Percentiles rank a stretch among this genome's conserved stretches.
Evolutionary conservation across 2,888 invertebrate species (phyloP).

Genomic region (Mellilla xanthometata): DNA sequence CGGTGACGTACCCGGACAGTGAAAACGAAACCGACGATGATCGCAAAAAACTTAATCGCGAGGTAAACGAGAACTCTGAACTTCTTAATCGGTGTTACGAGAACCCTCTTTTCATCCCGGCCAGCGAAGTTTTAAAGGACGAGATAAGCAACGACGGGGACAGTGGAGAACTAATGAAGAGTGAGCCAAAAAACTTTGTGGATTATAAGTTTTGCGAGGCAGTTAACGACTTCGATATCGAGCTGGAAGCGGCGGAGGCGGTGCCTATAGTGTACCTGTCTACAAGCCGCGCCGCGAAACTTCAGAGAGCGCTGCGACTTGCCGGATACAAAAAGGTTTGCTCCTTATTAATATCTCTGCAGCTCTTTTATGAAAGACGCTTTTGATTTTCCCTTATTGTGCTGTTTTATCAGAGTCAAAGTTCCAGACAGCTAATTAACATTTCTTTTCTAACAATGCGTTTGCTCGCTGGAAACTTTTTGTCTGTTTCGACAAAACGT

Average conservation of each 20-base stretch:
- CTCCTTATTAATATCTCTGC: constrained; percentile 33
- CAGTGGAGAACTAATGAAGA: constrained; percentile 65
- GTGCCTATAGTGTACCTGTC: constrained; percentile 77
- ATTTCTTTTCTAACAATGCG: constrained; percentile 36
- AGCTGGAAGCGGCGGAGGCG: constrained; percentile 65
- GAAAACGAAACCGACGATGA: constrained; percentile 48
- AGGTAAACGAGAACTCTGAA: constrained; percentile 44
- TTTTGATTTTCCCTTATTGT: constrained; percentile 35
- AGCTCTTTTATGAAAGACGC: constrained; percentile 33
- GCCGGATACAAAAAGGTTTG: constrained; percentile 82
- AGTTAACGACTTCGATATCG: constrained; percentile 74
- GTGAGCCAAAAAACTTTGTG: constrained; percentile 62
- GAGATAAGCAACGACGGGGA: constrained; percentile 58
- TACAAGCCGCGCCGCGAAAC: constrained; percentile 73
- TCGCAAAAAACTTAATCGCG: constrained; percentile 39
- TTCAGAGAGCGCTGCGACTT: constrained; percentile 81
- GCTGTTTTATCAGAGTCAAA: constrained; percentile 36
- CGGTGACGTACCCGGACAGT: constrained; percentile 62
- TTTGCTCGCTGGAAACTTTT: constrained; percentile 36
- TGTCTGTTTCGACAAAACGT: constrained; percentile 36
- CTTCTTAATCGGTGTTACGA: constrained; percentile 59
- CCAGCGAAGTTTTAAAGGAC: constrained; percentile 60
- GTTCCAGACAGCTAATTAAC: constrained; percentile 47
- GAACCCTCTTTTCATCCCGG: constrained; percentile 66
- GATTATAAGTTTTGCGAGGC: constrained; percentile 75